A percentile compares a stretch with the other conserved stretches of the same genome.
phyloP scores from a whole-genome alignment of 2,797 vertebrate genomes.

The Pelochelys cantorii region DNA sequence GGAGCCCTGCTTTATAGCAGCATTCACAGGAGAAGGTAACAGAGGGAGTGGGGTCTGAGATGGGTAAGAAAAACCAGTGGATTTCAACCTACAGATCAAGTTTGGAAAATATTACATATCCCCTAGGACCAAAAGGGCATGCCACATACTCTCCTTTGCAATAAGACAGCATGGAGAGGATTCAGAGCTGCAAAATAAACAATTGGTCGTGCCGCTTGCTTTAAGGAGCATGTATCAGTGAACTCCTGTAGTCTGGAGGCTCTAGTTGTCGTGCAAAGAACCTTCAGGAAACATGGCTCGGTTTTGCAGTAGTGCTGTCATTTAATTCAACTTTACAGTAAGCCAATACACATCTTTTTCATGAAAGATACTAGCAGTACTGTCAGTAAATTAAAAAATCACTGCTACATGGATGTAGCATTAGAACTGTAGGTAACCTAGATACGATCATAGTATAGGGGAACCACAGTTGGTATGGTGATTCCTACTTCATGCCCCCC shows the following conservation, averaged over 20 bases:
- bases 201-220: neutral
- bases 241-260: neutral
- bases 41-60: constrained; percentile 15
- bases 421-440: neutral
- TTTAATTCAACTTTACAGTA: neutral
- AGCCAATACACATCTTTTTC: neutral
- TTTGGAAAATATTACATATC: neutral
- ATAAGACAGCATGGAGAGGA: neutral
- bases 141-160: neutral
- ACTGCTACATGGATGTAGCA: neutral
- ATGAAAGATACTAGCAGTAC: neutral
- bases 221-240: accelerated
- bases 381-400: neutral
- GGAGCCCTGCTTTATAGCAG: neutral
- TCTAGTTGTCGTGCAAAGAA: neutral
- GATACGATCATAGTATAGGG: neutral
- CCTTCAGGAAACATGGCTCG: neutral
- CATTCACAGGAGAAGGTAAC: neutral
- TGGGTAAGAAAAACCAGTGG: neutral
- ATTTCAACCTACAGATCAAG: constrained; percentile 1
- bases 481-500: neutral
- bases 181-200: neutral
- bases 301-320: neutral
- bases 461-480: neutral
- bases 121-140: neutral